A percentile compares a stretch with the other conserved stretches of the same genome.
These are phyloP conservation scores for Azorinus chamasolen DNA, from an alignment of 2,888 invertebrate species.

Conservation along the genomic window DNA sequence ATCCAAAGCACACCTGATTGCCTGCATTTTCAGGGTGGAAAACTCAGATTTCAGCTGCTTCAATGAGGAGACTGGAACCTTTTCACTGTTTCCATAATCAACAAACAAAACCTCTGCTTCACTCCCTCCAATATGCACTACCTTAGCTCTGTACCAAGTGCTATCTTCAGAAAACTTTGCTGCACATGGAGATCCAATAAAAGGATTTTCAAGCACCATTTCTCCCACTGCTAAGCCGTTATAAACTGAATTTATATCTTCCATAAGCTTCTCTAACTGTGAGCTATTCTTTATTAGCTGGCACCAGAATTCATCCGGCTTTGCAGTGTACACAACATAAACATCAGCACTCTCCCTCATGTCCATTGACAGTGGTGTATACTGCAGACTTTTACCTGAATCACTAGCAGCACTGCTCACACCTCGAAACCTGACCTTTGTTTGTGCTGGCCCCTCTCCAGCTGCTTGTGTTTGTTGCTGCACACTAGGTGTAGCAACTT, in stretches of 20 bases:
- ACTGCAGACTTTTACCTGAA: conserved; percentile 2
- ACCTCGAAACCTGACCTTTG: conserved; percentile 2
- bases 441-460: conserved; percentile 14
- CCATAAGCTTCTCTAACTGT: conserved; percentile 69
- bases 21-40: conserved; percentile 69
- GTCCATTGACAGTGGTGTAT: conserved; percentile 26
- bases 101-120: conserved; percentile 77
- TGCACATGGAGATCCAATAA: conserved; percentile 73
- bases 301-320: conserved; percentile 77
- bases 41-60: conserved; percentile 73
- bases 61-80: conserved; percentile 50
- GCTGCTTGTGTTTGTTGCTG: conserved; percentile 13
- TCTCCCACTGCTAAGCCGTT: conserved; percentile 53
- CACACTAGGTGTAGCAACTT: conserved; percentile 5
- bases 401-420: no score
- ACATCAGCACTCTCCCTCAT: conserved; percentile 66
- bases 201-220: conserved; percentile 42
- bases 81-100: conserved; percentile 83
- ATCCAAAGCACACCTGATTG: conserved; percentile 73
- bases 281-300: conserved; percentile 65
- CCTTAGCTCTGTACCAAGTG: conserved; percentile 74
- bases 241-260: conserved; percentile 70
- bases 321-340: conserved; percentile 67
- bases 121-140: conserved; percentile 32
- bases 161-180: conserved; percentile 77